Evolutionary conservation across 2,888 invertebrate genomes (phyloP), one percentile per base, ranked within the genome.

Genomic region (Stictocephala bisonia): DNA sequence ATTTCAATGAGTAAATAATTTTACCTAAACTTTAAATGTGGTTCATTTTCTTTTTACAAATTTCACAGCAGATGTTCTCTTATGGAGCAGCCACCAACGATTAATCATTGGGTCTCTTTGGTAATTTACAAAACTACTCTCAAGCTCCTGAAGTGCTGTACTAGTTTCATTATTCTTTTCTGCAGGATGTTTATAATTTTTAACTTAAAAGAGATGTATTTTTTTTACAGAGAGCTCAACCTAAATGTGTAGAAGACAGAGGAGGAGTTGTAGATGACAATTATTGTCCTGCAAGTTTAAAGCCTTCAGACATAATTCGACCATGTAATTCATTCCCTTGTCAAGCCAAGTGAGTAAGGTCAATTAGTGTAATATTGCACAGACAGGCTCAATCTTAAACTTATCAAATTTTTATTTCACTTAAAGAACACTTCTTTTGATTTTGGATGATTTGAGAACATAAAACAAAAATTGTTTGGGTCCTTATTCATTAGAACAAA

Each of bases 251-350:
- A 78, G 85, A 84, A 85, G 83, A 83, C 76, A 85, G 85, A 78
- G 85, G 84, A 4, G 87, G 87, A 1, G 78, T 84, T 40, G 87
- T 87, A n/a, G 87, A 87, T 76, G 85, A 86, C 66, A 77, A 64
- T 15, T 81, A 80, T 76, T 83, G 83, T 77, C 77, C 74, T 35
- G 79, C 78, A 18, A 75, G 78, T 27, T 58, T 71, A n/a, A 81
- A 78, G 69, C 83, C 83, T n/a, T 75, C 78, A 35, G 85, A 84
- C 77, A 83, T 83, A 79, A 82, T 83, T 29, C 81, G 83, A 67
- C 80, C 82, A 0, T 87, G 87, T 78, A 86, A 87, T 80, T 82
- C 80, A 50, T 85, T 86, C 74, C 82, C 84, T 6, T 87, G 87
- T 78, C 35, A 31, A 22, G 74, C 77, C 22, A 74, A 72, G 75